These are phyloP conservation scores for Theristus sp. DNA, from an alignment of 2,888 invertebrate genomes.

Conservation along the genomic window DNA sequence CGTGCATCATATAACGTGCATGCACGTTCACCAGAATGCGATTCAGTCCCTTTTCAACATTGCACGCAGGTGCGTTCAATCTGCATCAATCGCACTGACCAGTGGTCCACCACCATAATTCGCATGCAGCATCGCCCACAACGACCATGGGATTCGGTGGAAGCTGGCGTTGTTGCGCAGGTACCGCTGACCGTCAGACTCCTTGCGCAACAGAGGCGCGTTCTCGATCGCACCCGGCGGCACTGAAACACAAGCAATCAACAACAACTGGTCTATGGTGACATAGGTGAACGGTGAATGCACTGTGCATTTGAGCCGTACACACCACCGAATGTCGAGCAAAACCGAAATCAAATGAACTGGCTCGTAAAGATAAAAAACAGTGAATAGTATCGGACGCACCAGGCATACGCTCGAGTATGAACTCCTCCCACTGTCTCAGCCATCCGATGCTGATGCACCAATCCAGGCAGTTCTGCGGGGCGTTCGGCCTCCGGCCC, in stretches of 20 bases:
- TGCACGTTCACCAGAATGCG: too few relatives aligned
- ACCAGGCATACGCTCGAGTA: conserved; percentile 26
- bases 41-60: too few relatives aligned
- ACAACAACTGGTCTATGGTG: too few relatives aligned
- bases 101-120: conserved; percentile 33
- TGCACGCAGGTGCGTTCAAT: too few relatives aligned
- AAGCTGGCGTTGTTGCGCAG: conserved; percentile 7
- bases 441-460: conserved; percentile 30
- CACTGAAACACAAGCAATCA: not conserved
- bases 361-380: too few relatives aligned
- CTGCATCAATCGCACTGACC: not conserved
- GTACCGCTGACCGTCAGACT: conserved; percentile 12
- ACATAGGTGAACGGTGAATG: too few relatives aligned
- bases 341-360: too few relatives aligned
- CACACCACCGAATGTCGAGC: too few relatives aligned
- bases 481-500: not conserved
- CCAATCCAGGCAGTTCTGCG: not conserved
- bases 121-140: conserved; percentile 29
- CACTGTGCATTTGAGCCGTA: too few relatives aligned
- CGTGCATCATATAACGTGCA: too few relatives aligned
- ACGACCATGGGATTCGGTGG: conserved; percentile 25
- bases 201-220: conserved; percentile 21
- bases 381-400: too few relatives aligned
- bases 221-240: conserved; percentile 33
- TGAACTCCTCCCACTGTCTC: conserved; percentile 33